Percentiles rank a stretch among this genome's conserved stretches.
phyloP scores from a whole-genome alignment of 2,113 vertebrate genomes.

The Entomyzon cyanotis region DNA sequence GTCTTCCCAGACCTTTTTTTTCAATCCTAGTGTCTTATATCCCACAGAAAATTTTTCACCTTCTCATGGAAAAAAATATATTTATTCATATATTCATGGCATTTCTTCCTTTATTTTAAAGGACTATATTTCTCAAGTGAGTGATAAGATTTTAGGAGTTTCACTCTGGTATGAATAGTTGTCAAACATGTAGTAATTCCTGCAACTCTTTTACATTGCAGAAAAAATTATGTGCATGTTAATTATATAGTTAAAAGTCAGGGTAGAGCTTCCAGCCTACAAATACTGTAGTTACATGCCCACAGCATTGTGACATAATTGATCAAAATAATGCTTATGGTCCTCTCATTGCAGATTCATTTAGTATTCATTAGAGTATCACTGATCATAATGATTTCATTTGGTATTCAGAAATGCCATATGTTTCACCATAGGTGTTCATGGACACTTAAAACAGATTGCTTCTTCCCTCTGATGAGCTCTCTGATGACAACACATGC shows the following conservation, averaged over 20 bases:
- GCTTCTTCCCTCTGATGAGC: not conserved
- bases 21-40: not conserved
- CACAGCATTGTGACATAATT: slow-evolving; percentile 16
- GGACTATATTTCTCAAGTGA: not conserved
- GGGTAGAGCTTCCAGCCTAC: not conserved
- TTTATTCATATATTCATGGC: not conserved
- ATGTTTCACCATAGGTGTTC: slow-evolving; percentile 34
- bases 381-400: slow-evolving; percentile 39
- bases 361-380: slow-evolving; percentile 41
- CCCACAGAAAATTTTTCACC: not conserved
- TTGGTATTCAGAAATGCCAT: slow-evolving; percentile 47
- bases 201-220: not conserved
- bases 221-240: not conserved
- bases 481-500: slow-evolving; percentile 25
- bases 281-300: not conserved
- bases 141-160: not conserved
- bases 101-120: not conserved
- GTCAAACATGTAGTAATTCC: not conserved
- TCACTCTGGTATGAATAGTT: not conserved
- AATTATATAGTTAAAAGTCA: slow-evolving; percentile 3
- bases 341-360: slow-evolving; percentile 3
- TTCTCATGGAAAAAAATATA: not conserved
- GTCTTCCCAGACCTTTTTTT: not conserved
- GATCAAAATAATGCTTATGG: slow-evolving; percentile 40
- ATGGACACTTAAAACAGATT: slow-evolving; percentile 44